A percentile compares a stretch with the other conserved stretches of the same genome.
Evolutionary conservation across 2,888 invertebrate genomes (phyloP).

Genomic region (Dysmachus trigonus): DNA sequence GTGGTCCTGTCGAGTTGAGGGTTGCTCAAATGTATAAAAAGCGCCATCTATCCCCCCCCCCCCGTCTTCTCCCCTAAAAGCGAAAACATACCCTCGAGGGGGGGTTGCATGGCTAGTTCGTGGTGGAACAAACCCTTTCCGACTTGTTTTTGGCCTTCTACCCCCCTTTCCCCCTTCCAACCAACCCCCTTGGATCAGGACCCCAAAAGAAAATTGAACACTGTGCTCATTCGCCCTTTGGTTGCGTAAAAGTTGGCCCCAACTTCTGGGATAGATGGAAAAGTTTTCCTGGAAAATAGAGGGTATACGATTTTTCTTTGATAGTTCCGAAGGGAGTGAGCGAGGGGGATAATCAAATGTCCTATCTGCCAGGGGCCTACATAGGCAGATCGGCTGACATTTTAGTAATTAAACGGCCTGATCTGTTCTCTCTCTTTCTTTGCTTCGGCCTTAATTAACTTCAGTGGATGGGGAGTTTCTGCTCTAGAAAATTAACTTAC

Average conservation of each 20-base stretch:
- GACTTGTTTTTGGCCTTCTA: background rate
- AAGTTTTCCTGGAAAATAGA: constrained; percentile 5
- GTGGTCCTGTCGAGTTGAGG: constrained; percentile 42
- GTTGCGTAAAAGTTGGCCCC: constrained; percentile 1
- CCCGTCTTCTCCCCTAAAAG: background rate
- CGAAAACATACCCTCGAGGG: constrained; percentile 4
- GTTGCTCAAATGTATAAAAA: constrained; percentile 41
- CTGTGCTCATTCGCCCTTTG: constrained; percentile 20
- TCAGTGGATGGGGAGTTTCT: background rate
- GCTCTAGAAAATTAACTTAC: background rate
- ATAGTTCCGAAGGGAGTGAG: background rate
- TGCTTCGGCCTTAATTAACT: background rate
- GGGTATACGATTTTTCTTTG: background rate
- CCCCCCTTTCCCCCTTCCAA: no score
- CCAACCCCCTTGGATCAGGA: background rate
- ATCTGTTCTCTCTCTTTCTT: background rate
- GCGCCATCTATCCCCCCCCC: background rate
- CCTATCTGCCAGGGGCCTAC: background rate
- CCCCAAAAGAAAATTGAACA: constrained; percentile 35
- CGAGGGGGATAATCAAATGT: background rate
- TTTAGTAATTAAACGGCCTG: background rate
- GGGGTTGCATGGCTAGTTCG: background rate
- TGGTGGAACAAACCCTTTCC: constrained; percentile 8
- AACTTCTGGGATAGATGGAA: constrained; percentile 11
- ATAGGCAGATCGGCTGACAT: background rate